Base-by-base conservation (phyloP, 2,113 vertebrate species). In the Burhinus oedicnemus region DNA sequence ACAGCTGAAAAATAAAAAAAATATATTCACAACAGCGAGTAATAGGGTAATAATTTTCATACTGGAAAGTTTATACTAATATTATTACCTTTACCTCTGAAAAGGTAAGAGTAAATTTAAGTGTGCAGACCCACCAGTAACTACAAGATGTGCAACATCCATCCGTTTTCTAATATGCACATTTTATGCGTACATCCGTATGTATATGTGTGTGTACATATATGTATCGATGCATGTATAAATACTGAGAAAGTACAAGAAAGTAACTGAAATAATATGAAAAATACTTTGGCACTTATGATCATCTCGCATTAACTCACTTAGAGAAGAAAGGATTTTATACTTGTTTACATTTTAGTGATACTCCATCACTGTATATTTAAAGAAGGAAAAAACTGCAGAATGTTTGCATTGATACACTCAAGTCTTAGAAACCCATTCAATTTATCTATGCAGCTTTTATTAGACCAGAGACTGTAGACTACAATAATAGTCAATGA, bases 401-500 rank as follows among this genome's bases (percentile, higher is more conserved):
- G 98, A 96, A 98, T 97, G 98, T 98, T 99, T 99, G 98, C 98
- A 98, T 98, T 98, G 98, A 98, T 98, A 98, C 49, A 79, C 97
- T 98, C 97, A 98, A 98, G 97, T 99, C 98, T 98, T 83, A 97
- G 95, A 95, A 98, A 98, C 97, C 96, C 98, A 99, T 99, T 99
- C 99, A 99, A 99, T 98, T 98, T 99, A 99, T 99, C 99, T 99
- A 97, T 98, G 98, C 98, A 98, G 99, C 98, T 98, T 98, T 99
- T 99, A 99, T 99, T 99, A 99, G 98, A 99, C 98, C 98, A 98
- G 98, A 98, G 98, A 98, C 98, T 98, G 98, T 98, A 98, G 98
- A 98, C 98, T 98, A 99, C 98, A 98, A 98, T 98, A 99, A 99
- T 99, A 99, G 98, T 99, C 99, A 99, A 99, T 99, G 98, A 99